These are phyloP conservation scores for Carpatolechia fugitivella DNA, from an alignment of 2,888 invertebrate genomes.

Conservation along the genomic window DNA sequence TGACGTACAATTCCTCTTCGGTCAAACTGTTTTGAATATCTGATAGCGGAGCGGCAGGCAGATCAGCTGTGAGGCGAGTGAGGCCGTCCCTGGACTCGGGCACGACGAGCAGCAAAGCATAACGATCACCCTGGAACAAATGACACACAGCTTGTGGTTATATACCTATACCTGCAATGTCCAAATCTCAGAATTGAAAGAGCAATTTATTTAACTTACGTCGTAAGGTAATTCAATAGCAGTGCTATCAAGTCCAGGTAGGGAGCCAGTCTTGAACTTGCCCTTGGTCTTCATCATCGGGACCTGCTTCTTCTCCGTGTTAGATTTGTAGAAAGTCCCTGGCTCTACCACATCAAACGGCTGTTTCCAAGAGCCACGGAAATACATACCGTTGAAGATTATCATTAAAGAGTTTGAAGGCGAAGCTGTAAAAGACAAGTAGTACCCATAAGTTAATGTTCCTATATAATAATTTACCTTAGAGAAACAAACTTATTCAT, in stretches of 20 bases:
- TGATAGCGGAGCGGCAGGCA: constrained; percentile 67
- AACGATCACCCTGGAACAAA: constrained; percentile 74
- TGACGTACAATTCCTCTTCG: constrained; percentile 69
- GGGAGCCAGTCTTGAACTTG: constrained; percentile 79
- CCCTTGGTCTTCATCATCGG: constrained; percentile 84
- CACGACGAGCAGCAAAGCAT: constrained; percentile 77
- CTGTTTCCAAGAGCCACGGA: constrained; percentile 87
- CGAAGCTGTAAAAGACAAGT: constrained; percentile 39
- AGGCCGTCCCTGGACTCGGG: constrained; percentile 81
- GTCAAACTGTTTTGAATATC: constrained; percentile 65
- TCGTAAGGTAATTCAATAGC: constrained; percentile 87
- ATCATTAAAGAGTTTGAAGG: constrained; percentile 81
- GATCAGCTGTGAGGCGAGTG: constrained; percentile 72
- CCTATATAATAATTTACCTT: not conserved
- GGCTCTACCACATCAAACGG: constrained; percentile 79
- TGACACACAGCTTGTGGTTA: too few species aligned
- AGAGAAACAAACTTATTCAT: not conserved
- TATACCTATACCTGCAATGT: too few species aligned
- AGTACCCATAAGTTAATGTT: too few species aligned
- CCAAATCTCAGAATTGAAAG: too few species aligned
- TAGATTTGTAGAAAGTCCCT: constrained; percentile 82
- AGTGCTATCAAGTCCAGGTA: constrained; percentile 82
- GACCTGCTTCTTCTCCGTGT: constrained; percentile 79
- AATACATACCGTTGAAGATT: constrained; percentile 87
- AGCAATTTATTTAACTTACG: constrained; percentile 59